Percentiles rank a stretch among this genome's conserved stretches.
Evolutionary conservation across 2,888 invertebrate species (phyloP).

Genomic region (Caprella mutica): DNA sequence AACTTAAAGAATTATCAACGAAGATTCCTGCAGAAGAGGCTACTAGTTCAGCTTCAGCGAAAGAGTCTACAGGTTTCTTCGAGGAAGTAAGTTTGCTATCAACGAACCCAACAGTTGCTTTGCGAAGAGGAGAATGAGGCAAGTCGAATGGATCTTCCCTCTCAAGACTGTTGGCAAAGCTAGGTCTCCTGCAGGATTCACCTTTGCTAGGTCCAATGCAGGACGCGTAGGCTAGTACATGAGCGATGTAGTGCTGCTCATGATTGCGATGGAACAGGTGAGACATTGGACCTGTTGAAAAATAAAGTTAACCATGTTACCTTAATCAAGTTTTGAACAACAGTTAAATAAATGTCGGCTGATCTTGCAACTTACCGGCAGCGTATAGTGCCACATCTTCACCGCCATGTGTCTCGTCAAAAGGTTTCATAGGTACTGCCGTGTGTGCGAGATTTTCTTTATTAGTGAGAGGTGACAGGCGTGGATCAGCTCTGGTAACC

Average conservation of each 20-base stretch:
- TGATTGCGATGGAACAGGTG: conserved; percentile 79
- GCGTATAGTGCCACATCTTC: conserved; percentile 37
- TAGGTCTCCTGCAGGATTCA: conserved; percentile 12
- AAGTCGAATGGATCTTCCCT: not conserved
- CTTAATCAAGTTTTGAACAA: not conserved
- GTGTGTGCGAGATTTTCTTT: conserved; percentile 33
- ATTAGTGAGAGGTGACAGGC: conserved; percentile 18
- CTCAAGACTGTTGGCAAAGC: conserved; percentile 1
- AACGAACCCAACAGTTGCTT: not conserved
- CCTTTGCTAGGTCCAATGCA: conserved; percentile 51
- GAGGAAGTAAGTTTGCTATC: conserved; percentile 1
- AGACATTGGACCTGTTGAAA: conserved; percentile 67
- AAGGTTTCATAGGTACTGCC: conserved; percentile 32
- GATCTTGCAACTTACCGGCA: conserved; percentile 7
- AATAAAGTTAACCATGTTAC: not conserved
- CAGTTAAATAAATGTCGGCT: not conserved
- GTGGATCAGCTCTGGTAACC: conserved; percentile 7
- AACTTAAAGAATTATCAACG: not conserved
- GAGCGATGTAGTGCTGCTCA: conserved; percentile 80
- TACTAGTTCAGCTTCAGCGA: not conserved
- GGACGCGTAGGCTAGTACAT: conserved; percentile 70
- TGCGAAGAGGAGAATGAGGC: conserved; percentile 7
- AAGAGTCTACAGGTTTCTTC: not conserved
- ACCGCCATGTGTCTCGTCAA: conserved; percentile 42
- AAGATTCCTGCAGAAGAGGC: not conserved